phyloP scores from a whole-genome alignment of 2,113 vertebrate genomes.

The Xiphophorus maculatus region DNA sequence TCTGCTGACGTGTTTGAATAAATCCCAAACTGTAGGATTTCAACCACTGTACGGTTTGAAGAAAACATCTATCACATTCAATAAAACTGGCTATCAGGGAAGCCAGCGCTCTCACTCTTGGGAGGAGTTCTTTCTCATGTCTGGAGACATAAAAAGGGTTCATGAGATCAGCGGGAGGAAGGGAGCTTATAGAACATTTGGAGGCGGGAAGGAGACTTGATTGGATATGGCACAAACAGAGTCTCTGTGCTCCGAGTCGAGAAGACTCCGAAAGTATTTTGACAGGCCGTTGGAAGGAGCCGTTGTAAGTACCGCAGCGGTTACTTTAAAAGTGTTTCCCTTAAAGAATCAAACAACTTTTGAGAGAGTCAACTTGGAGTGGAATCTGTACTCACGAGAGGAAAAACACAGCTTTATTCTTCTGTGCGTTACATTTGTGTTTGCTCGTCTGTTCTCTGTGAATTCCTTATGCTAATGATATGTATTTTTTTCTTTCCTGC shows the following conservation, averaged over 20 bases:
- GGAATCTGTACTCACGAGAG: not conserved
- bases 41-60: constrained; percentile 40
- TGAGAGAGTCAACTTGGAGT: constrained; percentile 4
- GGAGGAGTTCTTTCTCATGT: constrained; percentile 34
- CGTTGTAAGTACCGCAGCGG: constrained; percentile 5
- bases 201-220: constrained; percentile 55
- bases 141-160: constrained; percentile 50
- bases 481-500: not conserved
- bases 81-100: constrained; percentile 55
- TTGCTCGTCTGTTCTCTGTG: not conserved
- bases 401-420: not conserved
- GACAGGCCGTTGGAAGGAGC: constrained; percentile 32
- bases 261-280: constrained; percentile 12
- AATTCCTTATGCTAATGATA: not conserved
- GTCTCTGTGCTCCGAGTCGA: constrained; percentile 37
- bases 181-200: constrained; percentile 41
- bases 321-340: constrained; percentile 33
- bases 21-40: constrained; percentile 50
- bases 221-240: constrained; percentile 48
- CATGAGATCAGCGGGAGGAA: constrained; percentile 69
- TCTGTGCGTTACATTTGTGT: not conserved
- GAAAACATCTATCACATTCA: constrained; percentile 48
- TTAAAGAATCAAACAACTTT: constrained; percentile 8
- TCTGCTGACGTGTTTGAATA: constrained; percentile 23
- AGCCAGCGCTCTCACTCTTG: constrained; percentile 47